Base-by-base conservation (phyloP, 2,797 vertebrate species). In the Rhinella marina region DNA sequence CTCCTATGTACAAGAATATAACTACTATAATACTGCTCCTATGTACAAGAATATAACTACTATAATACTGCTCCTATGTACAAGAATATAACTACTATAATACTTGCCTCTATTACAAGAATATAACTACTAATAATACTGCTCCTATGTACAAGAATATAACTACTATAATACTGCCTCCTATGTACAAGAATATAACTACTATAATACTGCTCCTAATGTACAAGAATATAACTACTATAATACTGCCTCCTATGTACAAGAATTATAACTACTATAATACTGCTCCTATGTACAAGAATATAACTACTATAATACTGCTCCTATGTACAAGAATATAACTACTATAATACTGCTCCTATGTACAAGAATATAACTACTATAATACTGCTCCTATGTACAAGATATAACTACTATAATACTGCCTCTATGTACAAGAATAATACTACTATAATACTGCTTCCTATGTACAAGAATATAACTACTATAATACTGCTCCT, bases 371-470 rank as follows among this genome's bases (percentile, higher is more conserved):
- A 61, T 61, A 61, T 61, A 59, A 61, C 62, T 27, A 66, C 62
- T 66, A 66, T 66, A 25, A 66, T 66, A 66, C n/a, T 66, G 25
- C 64, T 14, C 25, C n/a, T 27, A 41, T 41, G 41, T 41, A 70
- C 66, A 70, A 32, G 66, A 70, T 68, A 70, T 70, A 70, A 70
- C 27, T 70, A 70, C 27, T 70, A 70, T 32, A 70, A 70, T 70
- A 70, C 66, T 70, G 13, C 66, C 32, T 41, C 41, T 41, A 41
- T 5, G 41, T 41, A 70, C 66, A 70, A 32, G 66, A 70, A 70
- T 70, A 70, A 32, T 32, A 70, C 27, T 70, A 70, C 27, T 70
- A 70, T 32, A 70, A 70, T 70, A 70, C 66, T 70, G 13, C 66
- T 3, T 41, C 41, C 41, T 41, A 41, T 5, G 41, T 41, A 41